Conservation (phyloP, 2,888 invertebrate species). For the Spodoptera exigua region DNA sequence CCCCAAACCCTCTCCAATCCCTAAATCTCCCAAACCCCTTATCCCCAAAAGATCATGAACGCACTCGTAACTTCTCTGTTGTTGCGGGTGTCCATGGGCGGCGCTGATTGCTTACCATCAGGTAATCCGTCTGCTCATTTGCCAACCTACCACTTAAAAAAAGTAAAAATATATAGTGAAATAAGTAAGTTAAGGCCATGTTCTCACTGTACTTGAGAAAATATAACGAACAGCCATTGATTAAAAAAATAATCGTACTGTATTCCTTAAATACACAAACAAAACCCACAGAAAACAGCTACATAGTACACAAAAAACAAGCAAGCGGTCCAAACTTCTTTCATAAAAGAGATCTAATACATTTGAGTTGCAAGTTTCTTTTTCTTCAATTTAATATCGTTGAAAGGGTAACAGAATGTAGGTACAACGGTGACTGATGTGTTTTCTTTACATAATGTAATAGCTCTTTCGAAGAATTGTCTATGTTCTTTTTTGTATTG, state of each 20-base stretch:
- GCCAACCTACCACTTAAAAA: too few species aligned
- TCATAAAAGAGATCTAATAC: slow-evolving; percentile 69
- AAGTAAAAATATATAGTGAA: too few species aligned
- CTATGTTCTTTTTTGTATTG: slow-evolving; percentile 38
- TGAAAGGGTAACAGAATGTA: slow-evolving; percentile 74
- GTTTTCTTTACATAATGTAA: slow-evolving; percentile 72
- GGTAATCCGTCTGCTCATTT: too few species aligned
- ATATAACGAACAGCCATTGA: too few species aligned
- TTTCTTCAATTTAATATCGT: slow-evolving; percentile 72
- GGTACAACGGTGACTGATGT: slow-evolving; percentile 73
- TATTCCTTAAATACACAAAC: slow-evolving; percentile 16
- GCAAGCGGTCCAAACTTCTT: slow-evolving; percentile 60
- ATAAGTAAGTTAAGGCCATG: too few species aligned
- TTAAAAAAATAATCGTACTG: slow-evolving; percentile 2
- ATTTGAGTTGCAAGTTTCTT: slow-evolving; percentile 65
- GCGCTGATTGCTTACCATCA: too few species aligned
- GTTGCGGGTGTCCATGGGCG: too few species aligned
- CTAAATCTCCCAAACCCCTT: too few species aligned
- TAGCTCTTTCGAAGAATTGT: slow-evolving; percentile 55
- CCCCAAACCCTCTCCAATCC: too few species aligned
- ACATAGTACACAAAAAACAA: slow-evolving; percentile 32
- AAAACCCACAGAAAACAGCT: slow-evolving; percentile 26
- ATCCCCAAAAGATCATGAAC: too few species aligned
- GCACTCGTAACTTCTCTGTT: too few species aligned
- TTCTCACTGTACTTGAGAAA: too few species aligned